Evolutionary conservation across 2,888 invertebrate species (phyloP), one percentile per base, ranked within the genome.

Genomic region (Pediacus dermestoides): DNA sequence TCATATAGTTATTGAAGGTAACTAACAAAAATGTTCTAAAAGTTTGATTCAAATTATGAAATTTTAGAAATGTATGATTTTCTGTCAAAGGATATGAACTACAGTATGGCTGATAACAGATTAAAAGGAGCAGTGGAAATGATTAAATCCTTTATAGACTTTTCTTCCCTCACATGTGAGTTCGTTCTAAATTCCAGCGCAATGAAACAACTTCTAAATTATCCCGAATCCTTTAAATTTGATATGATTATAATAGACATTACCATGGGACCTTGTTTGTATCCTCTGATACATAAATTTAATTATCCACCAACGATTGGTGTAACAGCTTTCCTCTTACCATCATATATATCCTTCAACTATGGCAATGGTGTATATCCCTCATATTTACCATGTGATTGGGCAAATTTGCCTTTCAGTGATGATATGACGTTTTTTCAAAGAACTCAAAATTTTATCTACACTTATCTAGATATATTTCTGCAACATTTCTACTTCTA

Each of bases 161-260:
- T n/a, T n/a, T n/a, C n/a, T n/a, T n/a, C n/a, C n/a, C n/a, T n/a
- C n/a, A n/a, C n/a, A n/a, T n/a, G n/a, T n/a, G n/a, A n/a, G n/a
- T n/a, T n/a, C n/a, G n/a, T n/a, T n/a, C n/a, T n/a, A n/a, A n/a
- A n/a, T n/a, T n/a, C 62, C 0, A 48, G 57, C 6, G 62, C 61
- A 1, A 51, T 63, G 10, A 32, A 56, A 18, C 35, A 32, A 10
- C 39, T 61, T 2, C 34, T 56, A 28, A 48, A 57, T 15, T 58
- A 64, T 42, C 57, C 62, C 0, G 30, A 53, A 22, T 46, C 58
- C 37, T 62, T 58, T 34, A 56, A 57, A 33, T 61, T 64, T 36
- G 64, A 64, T 43, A 25, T 58, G 3, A 55, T 66, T 8, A 37
- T 66, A 2, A 41, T 55, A 7, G 64, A 64, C 34, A 37, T 58